Evolutionary conservation across 2,888 invertebrate genomes (phyloP).

Genomic region (Tinea trinotella): DNA sequence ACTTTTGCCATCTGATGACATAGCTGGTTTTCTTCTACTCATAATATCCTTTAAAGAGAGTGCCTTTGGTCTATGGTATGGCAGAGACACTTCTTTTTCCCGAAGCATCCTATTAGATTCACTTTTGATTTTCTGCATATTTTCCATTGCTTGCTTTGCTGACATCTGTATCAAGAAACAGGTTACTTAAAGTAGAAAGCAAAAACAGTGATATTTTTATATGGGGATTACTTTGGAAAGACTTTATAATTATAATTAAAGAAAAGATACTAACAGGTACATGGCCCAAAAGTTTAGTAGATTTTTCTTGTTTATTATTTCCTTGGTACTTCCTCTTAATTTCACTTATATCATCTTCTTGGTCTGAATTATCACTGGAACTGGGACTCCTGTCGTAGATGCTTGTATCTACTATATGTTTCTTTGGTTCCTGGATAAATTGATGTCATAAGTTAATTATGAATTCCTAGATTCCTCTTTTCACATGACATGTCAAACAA

Average conservation of each 20-base stretch:
- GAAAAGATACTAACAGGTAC: not conserved
- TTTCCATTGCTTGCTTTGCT: constrained; percentile 77
- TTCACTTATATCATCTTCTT: constrained; percentile 22
- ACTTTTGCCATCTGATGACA: constrained; percentile 53
- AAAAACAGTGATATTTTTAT: no score
- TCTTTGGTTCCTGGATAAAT: not conserved
- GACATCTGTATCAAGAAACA: constrained; percentile 75
- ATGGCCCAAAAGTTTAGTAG: not conserved
- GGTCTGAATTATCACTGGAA: not conserved
- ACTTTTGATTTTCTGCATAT: constrained; percentile 83
- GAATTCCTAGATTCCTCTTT: no score
- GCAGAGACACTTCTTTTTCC: constrained; percentile 82
- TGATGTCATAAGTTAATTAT: not conserved
- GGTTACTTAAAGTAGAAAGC: no score
- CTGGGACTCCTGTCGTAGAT: not conserved
- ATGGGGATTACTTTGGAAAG: no score
- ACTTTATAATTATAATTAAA: not conserved
- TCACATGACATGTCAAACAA: no score
- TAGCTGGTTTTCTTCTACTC: constrained; percentile 46
- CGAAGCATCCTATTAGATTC: constrained; percentile 87
- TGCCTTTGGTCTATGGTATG: constrained; percentile 89
- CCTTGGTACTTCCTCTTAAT: constrained; percentile 3
- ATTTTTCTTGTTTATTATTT: not conserved
- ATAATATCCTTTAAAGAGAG: constrained; percentile 86
- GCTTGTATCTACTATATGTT: constrained; percentile 5